These are phyloP conservation scores for Prolemur simus DNA, from an alignment of 2,113 vertebrate species.

Conservation along the genomic window DNA sequence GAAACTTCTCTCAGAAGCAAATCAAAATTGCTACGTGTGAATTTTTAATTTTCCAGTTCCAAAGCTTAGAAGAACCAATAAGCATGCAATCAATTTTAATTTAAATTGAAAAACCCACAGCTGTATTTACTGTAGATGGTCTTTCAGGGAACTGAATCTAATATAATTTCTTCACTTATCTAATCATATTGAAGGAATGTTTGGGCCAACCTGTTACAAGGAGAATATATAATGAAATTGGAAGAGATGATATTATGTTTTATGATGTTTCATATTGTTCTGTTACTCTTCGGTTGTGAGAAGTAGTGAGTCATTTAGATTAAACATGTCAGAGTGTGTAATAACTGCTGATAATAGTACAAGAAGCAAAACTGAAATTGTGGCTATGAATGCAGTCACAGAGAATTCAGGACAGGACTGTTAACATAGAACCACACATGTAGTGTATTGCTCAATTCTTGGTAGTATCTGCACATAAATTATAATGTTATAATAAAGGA, in stretches of 20 bases:
- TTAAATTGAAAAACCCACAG: slow-evolving; percentile 73
- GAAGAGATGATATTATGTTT: slow-evolving; percentile 33
- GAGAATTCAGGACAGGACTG: not conserved
- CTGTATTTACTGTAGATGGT: slow-evolving; percentile 68
- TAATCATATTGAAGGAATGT: slow-evolving; percentile 50
- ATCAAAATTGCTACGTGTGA: slow-evolving; percentile 69
- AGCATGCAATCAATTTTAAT: slow-evolving; percentile 69
- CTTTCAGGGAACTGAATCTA: slow-evolving; percentile 66
- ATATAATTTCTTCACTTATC: slow-evolving; percentile 66
- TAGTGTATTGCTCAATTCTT: not conserved
- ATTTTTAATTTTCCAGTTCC: slow-evolving; percentile 76
- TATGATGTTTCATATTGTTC: slow-evolving; percentile 33
- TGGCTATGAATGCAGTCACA: not conserved
- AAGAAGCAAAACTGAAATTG: not conserved
- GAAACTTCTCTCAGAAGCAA: slow-evolving; percentile 68
- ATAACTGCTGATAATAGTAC: not conserved
- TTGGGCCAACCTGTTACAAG: slow-evolving; percentile 55
- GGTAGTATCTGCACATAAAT: not conserved
- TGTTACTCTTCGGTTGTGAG: not conserved
- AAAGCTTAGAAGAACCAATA: slow-evolving; percentile 69
- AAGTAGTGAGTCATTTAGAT: slow-evolving; percentile 47
- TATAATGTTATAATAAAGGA: not conserved
- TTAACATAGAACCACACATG: not conserved
- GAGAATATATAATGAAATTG: slow-evolving; percentile 50
- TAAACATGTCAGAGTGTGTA: not conserved